Percentiles rank a stretch among this genome's conserved stretches.
These are phyloP conservation scores for Thomomys bottae DNA, from an alignment of 2,113 vertebrate species.

Conservation along the genomic window DNA sequence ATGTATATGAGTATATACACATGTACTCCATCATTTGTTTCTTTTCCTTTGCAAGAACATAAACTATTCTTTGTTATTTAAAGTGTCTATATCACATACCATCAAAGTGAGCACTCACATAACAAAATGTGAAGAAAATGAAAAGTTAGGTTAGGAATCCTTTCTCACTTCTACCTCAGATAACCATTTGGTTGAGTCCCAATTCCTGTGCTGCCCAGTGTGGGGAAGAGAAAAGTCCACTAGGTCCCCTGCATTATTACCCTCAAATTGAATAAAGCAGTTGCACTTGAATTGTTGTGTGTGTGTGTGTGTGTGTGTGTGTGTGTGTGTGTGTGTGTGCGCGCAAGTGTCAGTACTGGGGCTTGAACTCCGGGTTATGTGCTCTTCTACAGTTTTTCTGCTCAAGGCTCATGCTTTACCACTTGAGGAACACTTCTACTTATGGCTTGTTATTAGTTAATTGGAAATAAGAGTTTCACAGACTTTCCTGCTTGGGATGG, in stretches of 20 bases:
- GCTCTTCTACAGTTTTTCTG: too few relatives aligned
- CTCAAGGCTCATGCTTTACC: too few relatives aligned
- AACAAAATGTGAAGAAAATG: neutral
- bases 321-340: too few relatives aligned
- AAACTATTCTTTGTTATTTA: slow-evolving; percentile 37
- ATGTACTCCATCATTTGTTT: neutral
- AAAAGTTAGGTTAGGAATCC: neutral
- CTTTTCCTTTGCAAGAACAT: slow-evolving; percentile 23
- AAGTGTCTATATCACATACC: neutral
- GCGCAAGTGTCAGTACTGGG: too few relatives aligned
- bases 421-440: too few relatives aligned
- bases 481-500: too few relatives aligned
- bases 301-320: too few relatives aligned
- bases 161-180: neutral
- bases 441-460: too few relatives aligned
- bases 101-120: neutral
- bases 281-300: neutral
- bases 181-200: neutral
- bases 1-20: neutral
- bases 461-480: too few relatives aligned
- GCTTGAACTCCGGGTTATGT: too few relatives aligned
- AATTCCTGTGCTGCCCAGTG: neutral
- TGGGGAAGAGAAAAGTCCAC: neutral
- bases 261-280: neutral
- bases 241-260: too few relatives aligned